Conservation (phyloP, 2,888 invertebrate species). For the Metopia argyrocephala region DNA sequence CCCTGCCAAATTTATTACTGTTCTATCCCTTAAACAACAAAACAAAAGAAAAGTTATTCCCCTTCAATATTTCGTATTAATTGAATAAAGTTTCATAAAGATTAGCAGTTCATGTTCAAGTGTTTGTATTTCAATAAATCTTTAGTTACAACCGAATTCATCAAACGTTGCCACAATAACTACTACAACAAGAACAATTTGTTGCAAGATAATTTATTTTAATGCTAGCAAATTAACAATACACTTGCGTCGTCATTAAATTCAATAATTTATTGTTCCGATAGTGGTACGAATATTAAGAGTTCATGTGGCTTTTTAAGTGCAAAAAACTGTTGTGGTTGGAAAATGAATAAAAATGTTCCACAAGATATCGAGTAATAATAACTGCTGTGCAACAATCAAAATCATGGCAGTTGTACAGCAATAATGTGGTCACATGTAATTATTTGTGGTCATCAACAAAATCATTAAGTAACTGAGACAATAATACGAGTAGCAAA, state of each 20-base stretch:
- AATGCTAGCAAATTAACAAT: neutral
- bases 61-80: too few relatives aligned
- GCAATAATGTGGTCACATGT: neutral
- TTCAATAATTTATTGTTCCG: neutral
- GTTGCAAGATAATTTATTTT: neutral
- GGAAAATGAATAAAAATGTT: neutral
- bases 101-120: neutral
- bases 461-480: neutral
- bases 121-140: neutral
- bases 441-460: conserved; percentile 7
- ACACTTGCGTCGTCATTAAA: neutral
- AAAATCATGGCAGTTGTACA: neutral
- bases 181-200: neutral
- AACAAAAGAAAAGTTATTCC: too few relatives aligned
- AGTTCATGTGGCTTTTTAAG: neutral
- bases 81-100: too few relatives aligned
- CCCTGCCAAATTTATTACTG: neutral
- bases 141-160: neutral
- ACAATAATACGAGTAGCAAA: neutral
- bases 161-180: neutral
- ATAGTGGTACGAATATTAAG: neutral
- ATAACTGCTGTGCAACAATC: neutral
- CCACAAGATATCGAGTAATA: neutral
- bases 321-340: neutral
- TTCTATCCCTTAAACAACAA: neutral